Evolutionary conservation across 2,888 invertebrate genomes (phyloP).

Genomic region (Biston betularia): DNA sequence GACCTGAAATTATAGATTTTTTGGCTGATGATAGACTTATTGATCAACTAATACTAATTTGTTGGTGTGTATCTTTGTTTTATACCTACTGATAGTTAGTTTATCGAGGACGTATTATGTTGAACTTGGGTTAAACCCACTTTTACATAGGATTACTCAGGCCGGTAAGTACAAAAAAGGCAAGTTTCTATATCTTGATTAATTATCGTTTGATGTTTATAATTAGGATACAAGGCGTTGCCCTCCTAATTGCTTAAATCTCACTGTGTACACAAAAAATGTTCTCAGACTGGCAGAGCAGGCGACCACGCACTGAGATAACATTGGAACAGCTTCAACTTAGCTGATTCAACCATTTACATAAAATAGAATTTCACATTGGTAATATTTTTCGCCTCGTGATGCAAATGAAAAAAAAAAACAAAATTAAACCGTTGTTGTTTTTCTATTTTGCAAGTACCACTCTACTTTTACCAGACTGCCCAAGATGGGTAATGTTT

Average conservation of each 20-base stretch:
- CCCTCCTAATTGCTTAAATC: slow-evolving; percentile 4
- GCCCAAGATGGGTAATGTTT: too few species aligned
- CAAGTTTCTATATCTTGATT: neutral
- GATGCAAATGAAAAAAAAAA: too few species aligned
- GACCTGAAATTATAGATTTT: slow-evolving; percentile 52
- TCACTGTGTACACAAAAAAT: neutral
- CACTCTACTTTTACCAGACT: too few species aligned
- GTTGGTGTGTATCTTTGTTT: neutral
- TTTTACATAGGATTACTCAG: neutral
- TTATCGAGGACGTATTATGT: neutral
- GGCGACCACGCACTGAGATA: neutral
- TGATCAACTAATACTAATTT: neutral
- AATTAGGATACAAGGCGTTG: slow-evolving; percentile 1
- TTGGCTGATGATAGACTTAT: neutral
- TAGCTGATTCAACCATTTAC: too few species aligned
- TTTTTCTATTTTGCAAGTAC: too few species aligned
- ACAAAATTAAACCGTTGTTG: too few species aligned
- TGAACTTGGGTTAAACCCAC: neutral
- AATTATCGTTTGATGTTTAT: neutral
- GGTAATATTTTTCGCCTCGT: too few species aligned
- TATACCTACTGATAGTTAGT: too few species aligned
- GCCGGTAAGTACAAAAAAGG: neutral
- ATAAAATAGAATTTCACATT: too few species aligned
- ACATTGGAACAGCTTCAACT: too few species aligned
- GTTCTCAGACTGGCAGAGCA: neutral